Evolutionary conservation across 2,888 invertebrate genomes (phyloP), one percentile per base, ranked within the genome.

Genomic region (Brachyptera putata): DNA sequence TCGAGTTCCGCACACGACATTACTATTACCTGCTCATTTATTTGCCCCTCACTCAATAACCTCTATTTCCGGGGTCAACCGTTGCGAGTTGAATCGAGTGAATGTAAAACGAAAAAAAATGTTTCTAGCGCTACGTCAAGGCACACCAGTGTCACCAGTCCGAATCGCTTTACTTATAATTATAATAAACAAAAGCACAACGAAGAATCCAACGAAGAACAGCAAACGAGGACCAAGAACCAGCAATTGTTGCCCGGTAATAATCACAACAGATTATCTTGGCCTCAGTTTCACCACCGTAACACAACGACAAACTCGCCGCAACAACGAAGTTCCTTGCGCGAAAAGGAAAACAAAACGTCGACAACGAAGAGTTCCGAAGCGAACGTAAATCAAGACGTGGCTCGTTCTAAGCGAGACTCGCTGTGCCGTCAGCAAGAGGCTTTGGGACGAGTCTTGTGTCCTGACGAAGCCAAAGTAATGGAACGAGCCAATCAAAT

Each of bases 401-500:
- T 11, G 21, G 22, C 21, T 2, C 53, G 34, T 14, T 22, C 37
- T n/a, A 61, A 56, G 22, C 39, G 61, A 50, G 63, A 63, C 18
- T 61, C 58, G 18, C 21, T 57, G 50, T 60, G 36, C 39, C 53
- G 58, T 30, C 62, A 62, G 50, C 59, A 59, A 11, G 72, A 71
- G 34, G 73, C 72, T 67, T 77, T 84, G 68, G 83, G 83, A 77
- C 77, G 82, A 75, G 81, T 79, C 63, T 75, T 82, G 75, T 79
- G 79, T 73, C 83, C 86, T 72, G 86, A 87, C 75, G 87, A 87
- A 77, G 85, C 86, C 69, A 85, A 86, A 75, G 89, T 88, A 70
- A 85, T 89, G 83, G 88, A 89, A 78, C 84, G 87, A 75, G 89
- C 89, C 75, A 88, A 87, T 81, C 89, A 89, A 77, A 90, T 90